These are phyloP conservation scores for Battus philenor DNA, from an alignment of 1,140 invertebrate genomes.

Conservation along the genomic window DNA sequence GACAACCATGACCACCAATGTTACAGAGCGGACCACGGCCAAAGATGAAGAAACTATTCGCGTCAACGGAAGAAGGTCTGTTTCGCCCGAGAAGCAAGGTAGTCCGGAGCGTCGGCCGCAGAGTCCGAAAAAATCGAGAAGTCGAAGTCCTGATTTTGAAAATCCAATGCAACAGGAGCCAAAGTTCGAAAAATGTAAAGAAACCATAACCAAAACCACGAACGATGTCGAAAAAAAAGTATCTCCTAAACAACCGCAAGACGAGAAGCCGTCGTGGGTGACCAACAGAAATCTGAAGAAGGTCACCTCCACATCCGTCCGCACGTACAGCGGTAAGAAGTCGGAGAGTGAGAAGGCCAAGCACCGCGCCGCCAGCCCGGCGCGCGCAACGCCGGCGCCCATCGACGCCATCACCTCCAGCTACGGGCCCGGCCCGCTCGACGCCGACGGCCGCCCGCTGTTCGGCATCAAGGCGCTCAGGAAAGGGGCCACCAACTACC, in stretches of 20 bases:
- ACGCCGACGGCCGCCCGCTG: conserved; percentile 85
- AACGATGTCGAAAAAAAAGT: conserved; percentile 55
- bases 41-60: conserved; percentile 43
- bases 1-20: conserved; percentile 26
- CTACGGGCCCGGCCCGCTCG: conserved; percentile 88
- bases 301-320: conserved; percentile 51
- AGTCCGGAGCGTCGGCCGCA: conserved; percentile 15
- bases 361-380: conserved; percentile 56
- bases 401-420: conserved; percentile 84
- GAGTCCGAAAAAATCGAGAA: neutral
- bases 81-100: conserved; percentile 46
- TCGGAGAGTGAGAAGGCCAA: conserved; percentile 62
- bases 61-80: conserved; percentile 48
- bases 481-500: conserved; percentile 76
- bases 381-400: conserved; percentile 54
- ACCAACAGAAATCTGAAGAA: conserved; percentile 75
- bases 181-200: conserved; percentile 33
- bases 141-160: neutral
- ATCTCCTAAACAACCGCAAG: conserved; percentile 41
- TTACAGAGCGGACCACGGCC: conserved; percentile 38
- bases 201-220: conserved; percentile 52
- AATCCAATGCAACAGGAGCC: conserved; percentile 28
- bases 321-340: conserved; percentile 60
- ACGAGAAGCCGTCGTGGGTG: conserved; percentile 76
- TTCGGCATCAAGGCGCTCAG: conserved; percentile 85